These are phyloP conservation scores for Branchinecta sandiegonensis DNA, from an alignment of 2,888 invertebrate species.

Conservation along the genomic window DNA sequence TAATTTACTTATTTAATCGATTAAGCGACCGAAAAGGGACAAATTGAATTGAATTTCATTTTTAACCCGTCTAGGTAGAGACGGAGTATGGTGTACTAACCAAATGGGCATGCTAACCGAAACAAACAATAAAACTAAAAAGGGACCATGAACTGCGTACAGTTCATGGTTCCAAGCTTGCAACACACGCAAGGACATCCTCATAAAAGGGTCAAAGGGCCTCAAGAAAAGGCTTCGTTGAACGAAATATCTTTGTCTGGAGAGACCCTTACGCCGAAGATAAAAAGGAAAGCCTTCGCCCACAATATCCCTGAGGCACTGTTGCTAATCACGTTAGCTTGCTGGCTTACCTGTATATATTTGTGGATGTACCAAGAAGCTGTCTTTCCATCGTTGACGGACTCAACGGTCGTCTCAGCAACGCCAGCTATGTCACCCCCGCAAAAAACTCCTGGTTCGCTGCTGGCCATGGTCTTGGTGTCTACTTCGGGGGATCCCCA, in stretches of 20 bases:
- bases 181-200: too few species aligned
- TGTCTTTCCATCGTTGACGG: conserved; percentile 95
- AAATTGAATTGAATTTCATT: too few species aligned
- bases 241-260: not conserved
- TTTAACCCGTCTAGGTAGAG: too few species aligned
- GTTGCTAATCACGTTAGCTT: too few species aligned
- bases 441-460: conserved; percentile 64
- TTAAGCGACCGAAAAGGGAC: too few species aligned
- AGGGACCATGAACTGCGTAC: too few species aligned
- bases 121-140: too few species aligned
- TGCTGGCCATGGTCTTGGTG: conserved; percentile 57
- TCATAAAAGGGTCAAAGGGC: not conserved
- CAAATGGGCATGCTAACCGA: too few species aligned
- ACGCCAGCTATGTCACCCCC: conserved; percentile 91
- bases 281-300: not conserved
- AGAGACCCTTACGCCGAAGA: not conserved
- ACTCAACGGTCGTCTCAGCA: conserved; percentile 93
- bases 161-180: too few species aligned
- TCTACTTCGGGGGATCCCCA: conserved; percentile 71
- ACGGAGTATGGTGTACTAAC: too few species aligned
- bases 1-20: too few species aligned
- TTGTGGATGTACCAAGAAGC: conserved; percentile 92
- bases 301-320: not conserved
- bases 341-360: conserved; percentile 54
- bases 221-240: not conserved